phyloP scores from a whole-genome alignment of 2,888 invertebrate genomes.

The Encarsia formosa region DNA sequence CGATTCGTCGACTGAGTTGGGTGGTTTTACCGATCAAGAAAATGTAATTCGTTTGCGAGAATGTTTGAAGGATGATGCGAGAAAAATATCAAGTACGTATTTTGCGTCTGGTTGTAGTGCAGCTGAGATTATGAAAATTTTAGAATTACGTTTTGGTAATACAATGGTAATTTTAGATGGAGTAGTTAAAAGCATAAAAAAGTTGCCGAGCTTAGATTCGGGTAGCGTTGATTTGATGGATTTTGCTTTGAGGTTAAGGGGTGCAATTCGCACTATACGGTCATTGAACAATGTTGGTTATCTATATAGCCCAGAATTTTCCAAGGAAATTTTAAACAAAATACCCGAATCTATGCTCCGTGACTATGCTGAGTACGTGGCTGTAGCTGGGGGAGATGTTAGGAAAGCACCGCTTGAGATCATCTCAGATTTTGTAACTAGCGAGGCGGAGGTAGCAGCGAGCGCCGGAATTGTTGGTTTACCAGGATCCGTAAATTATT shows the following conservation, averaged over 20 bases:
- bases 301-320: too few relatives aligned
- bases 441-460: too few relatives aligned
- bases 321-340: too few relatives aligned
- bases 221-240: background rate
- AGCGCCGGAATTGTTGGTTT: too few relatives aligned
- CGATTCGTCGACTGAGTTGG: constrained; percentile 4
- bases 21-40: constrained; percentile 6
- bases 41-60: constrained; percentile 6
- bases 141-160: constrained; percentile 1
- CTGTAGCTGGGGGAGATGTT: too few relatives aligned
- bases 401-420: too few relatives aligned
- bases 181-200: background rate
- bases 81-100: background rate
- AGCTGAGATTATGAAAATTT: background rate
- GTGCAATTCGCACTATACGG: background rate
- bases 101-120: background rate
- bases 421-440: too few relatives aligned
- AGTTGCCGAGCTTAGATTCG: background rate
- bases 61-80: constrained; percentile 6
- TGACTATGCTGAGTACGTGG: too few relatives aligned
- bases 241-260: background rate
- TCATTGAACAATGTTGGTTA: too few relatives aligned
- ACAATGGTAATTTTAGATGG: background rate
- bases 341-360: too few relatives aligned
- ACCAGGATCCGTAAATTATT: too few relatives aligned